These are phyloP conservation scores for Erebia aethiops DNA, from an alignment of 2,888 invertebrate genomes.

Conservation along the genomic window DNA sequence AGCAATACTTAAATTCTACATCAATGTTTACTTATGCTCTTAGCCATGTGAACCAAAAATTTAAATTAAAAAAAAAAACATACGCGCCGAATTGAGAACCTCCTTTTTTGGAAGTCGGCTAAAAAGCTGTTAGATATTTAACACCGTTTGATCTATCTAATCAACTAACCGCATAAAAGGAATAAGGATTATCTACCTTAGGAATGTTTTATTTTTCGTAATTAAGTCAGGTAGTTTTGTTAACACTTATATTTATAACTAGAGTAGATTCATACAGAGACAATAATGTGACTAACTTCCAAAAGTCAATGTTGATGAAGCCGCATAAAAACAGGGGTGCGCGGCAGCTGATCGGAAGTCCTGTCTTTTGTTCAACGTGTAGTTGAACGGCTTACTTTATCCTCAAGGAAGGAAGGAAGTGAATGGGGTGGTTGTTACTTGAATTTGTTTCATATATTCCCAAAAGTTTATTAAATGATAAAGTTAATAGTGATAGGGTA, in stretches of 20 bases:
- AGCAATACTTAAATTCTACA: no score
- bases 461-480: neutral
- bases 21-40: no score
- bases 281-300: slow-evolving; percentile 48
- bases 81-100: no score
- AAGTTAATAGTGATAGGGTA: no score
- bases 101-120: no score
- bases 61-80: no score
- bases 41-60: no score
- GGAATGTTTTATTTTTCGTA: neutral
- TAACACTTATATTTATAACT: neutral
- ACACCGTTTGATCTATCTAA: no score
- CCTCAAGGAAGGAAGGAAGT: slow-evolving; percentile 70
- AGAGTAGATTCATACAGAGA: neutral
- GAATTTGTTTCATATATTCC: slow-evolving; percentile 9
- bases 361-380: slow-evolving; percentile 78
- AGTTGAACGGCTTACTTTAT: slow-evolving; percentile 59
- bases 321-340: slow-evolving; percentile 71
- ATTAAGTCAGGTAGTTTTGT: neutral
- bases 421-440: slow-evolving; percentile 40
- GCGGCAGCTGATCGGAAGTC: slow-evolving; percentile 83
- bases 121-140: no score
- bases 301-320: slow-evolving; percentile 74
- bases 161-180: no score
- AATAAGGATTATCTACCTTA: no score